Evolutionary conservation across 2,888 invertebrate species (phyloP).

Genomic region (Tipula lateralis): DNA sequence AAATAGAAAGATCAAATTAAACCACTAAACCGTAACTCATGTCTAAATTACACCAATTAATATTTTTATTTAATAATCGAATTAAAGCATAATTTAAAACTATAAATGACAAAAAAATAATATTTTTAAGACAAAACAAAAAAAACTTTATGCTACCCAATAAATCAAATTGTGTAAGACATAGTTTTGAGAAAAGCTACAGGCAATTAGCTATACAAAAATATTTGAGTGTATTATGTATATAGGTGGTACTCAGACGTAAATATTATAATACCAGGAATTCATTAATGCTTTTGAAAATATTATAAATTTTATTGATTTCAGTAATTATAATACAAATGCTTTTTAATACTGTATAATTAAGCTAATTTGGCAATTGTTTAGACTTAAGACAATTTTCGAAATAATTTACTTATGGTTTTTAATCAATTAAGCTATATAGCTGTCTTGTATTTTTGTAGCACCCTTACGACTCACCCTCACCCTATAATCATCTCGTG

Average conservation of each 20-base stretch:
- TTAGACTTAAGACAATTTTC: not conserved
- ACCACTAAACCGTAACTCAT: too few relatives aligned
- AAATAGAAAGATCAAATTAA: too few relatives aligned
- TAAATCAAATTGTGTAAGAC: not conserved
- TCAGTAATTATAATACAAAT: too few relatives aligned
- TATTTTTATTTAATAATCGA: not conserved
- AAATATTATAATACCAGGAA: not conserved
- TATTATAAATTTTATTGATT: not conserved
- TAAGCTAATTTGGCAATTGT: not conserved
- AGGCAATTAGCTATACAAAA: not conserved
- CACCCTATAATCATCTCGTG: too few relatives aligned
- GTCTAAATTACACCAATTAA: too few relatives aligned
- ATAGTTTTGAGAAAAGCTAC: not conserved
- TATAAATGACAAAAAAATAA: not conserved
- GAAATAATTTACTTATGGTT: too few relatives aligned
- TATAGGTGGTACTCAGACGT: not conserved
- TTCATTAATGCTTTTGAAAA: not conserved
- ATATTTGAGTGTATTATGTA: not conserved
- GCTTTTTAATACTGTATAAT: not conserved
- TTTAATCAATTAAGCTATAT: too few relatives aligned
- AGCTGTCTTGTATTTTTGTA: too few relatives aligned
- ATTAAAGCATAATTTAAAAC: not conserved
- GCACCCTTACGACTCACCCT: too few relatives aligned
- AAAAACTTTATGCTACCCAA: not conserved
- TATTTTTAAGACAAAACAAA: not conserved